Evolutionary conservation across 2,888 invertebrate genomes (phyloP), one percentile per base, ranked within the genome.

Genomic region (Neoascia interrupta): DNA sequence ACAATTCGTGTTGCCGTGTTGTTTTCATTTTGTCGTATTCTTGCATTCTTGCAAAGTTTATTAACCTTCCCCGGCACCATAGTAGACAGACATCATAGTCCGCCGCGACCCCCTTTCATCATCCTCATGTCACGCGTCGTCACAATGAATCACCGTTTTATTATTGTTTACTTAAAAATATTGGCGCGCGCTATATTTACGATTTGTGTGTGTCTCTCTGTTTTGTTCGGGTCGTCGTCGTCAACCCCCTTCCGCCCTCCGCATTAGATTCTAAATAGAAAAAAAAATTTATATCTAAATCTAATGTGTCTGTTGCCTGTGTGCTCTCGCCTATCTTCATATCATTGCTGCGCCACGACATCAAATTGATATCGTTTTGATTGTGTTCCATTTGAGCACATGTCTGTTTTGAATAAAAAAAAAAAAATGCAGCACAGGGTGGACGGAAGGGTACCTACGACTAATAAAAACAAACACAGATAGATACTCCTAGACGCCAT

Each of bases 41-140:
- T 76, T 79, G 64, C 64, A 79, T 79, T 64, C 64, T n/a, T 58
- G 31, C 31, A 73, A 73, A 66, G 79, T 79, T 72, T 73, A 72
- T 79, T 73, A 61, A 79, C 79, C 79, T 13, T 13, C 63, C 51
- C 34, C 43, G 45, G 23, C 61, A 69, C 39, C 15, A 43, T 34
- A 43, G 10, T 34, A 21, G 41, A 63, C 26, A 19, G 18, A 5
- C 11, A 53, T 26, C 36, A 34, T n/a, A 11, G 13, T n/a, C 11
- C 16, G 23, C 15, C 18, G 21, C 18, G n/a, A 5, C 31, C 4
- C 16, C 28, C 47, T 26, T 8, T 21, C 47, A 1, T 8, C 23
- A 16, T 36, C 26, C 13, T 11, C 47, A 28, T 26, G 13, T 19
- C 36, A 16, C n/a, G 47, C 10, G 58, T 68, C 49, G 31, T 37